Base-by-base conservation (phyloP, 2,888 invertebrate species). In the Tetropium fuscum region DNA sequence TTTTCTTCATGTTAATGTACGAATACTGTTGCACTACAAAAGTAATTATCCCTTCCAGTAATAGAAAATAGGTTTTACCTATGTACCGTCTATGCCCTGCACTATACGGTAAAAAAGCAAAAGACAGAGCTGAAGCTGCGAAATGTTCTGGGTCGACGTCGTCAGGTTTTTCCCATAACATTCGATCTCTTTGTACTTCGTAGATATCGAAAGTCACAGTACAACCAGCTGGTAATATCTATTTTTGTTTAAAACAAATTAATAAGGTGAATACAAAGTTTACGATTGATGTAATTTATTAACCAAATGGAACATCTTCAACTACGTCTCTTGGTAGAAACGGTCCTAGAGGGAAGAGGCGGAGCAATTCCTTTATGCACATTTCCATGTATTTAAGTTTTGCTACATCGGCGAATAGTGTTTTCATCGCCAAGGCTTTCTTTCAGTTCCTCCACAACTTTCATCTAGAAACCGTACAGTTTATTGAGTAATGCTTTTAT, bases 141-240 rank as follows among this genome's bases (percentile, higher is more conserved):
- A 75, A 75, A 58, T 75, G 74, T 34, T 75, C 72, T 3, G 75
- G 74, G 57, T 73, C 69, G 49, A 72, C 74, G 47, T 73, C 68
- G 5, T 68, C 54, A 0, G 73, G 74, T 22, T 61, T 69, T 38
- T 71, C 64, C 74, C 74, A 75, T 32, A 66, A 56, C 0, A 58
- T 20, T 5, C 67, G 60, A 64, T 68, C 57, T 34, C 68, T 60
- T 22, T 75, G 75, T 1, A 74, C 51, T 18, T 60, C 49, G 25
- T 65, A 66, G 25, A 67, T 58, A 13, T 58, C 51, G 19, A 71
- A 48, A 16, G 66, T n/a, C 27, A 72, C 58, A 0, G 65, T 56
- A 19, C 63, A 64, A 6, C 59, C 67, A 30, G 53, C 43, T 0
- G 70, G 72, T 15, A 72, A 36, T 8, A 44, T 58, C 36, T 48